A percentile compares a stretch with the other conserved stretches of the same genome.
These are phyloP conservation scores for Augochlorella aurata DNA, from an alignment of 2,888 invertebrate species.

Conservation along the genomic window DNA sequence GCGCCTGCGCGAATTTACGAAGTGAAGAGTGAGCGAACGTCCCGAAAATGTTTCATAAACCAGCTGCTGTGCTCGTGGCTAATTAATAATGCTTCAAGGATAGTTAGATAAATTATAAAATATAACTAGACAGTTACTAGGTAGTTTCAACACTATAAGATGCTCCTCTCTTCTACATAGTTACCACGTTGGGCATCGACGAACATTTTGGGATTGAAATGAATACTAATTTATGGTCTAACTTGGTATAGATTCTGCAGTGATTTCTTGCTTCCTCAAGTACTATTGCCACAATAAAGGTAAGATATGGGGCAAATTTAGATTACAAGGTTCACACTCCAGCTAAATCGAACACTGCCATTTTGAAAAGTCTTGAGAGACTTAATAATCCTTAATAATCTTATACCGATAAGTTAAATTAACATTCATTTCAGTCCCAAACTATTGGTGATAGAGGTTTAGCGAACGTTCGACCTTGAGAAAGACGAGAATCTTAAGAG, in stretches of 20 bases:
- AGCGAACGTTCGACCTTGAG: not conserved
- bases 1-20: conserved; percentile 14
- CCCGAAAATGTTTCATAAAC: conserved; percentile 5
- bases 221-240: not conserved
- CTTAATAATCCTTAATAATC: too few relatives aligned
- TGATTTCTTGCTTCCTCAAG: not conserved
- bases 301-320: not conserved
- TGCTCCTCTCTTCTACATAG: conserved; percentile 6
- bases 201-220: conserved; percentile 3
- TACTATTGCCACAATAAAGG: not conserved
- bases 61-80: not conserved
- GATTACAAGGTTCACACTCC: too few relatives aligned
- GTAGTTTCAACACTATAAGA: not conserved
- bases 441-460: not conserved
- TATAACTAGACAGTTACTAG: not conserved
- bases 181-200: not conserved
- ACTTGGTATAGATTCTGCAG: not conserved
- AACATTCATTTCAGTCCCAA: not conserved
- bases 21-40: not conserved
- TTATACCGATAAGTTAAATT: not conserved
- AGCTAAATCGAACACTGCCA: not conserved
- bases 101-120: not conserved
- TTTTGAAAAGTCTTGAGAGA: not conserved
- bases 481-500: conserved; percentile 6
- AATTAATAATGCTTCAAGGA: not conserved